Evolutionary conservation across 2,888 invertebrate species (phyloP).

Genomic region (Molorchus minor): DNA sequence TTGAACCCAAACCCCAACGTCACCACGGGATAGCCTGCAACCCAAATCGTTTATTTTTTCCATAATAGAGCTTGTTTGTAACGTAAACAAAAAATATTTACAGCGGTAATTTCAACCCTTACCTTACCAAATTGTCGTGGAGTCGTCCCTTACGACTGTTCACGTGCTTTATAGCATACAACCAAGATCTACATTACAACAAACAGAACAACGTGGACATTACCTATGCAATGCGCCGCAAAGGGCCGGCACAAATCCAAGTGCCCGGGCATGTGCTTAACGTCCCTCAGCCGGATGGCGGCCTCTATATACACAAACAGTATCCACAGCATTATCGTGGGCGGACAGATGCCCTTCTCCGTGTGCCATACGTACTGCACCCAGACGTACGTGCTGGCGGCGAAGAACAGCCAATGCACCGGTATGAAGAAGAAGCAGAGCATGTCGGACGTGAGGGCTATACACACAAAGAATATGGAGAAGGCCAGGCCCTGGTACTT

Average conservation of each 20-base stretch:
- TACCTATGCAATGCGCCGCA: conserved; percentile 85
- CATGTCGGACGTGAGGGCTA: conserved; percentile 97
- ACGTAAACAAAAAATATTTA: neutral
- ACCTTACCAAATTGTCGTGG: neutral
- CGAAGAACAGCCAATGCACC: conserved; percentile 96
- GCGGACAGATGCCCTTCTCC: conserved; percentile 90
- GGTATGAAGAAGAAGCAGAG: conserved; percentile 99
- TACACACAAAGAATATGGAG: conserved; percentile 97
- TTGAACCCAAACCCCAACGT: conserved; percentile 96
- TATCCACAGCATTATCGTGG: conserved; percentile 93
- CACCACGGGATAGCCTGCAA: conserved; percentile 50
- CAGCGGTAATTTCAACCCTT: neutral
- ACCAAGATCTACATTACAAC: too few relatives aligned
- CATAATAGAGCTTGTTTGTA: neutral
- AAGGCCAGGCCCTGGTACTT: conserved; percentile 98
- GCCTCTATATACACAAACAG: conserved; percentile 95
- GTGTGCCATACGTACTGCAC: conserved; percentile 98
- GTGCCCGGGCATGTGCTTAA: conserved; percentile 84
- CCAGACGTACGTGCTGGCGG: conserved; percentile 99
- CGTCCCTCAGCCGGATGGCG: conserved; percentile 83
- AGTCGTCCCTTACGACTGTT: neutral
- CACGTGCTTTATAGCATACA: neutral
- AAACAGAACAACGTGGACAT: neutral
- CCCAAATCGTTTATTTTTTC: neutral
- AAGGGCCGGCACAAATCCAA: conserved; percentile 93